These are phyloP conservation scores for Agrenia bidenticulata DNA, from an alignment of 2,888 invertebrate species.

Conservation along the genomic window DNA sequence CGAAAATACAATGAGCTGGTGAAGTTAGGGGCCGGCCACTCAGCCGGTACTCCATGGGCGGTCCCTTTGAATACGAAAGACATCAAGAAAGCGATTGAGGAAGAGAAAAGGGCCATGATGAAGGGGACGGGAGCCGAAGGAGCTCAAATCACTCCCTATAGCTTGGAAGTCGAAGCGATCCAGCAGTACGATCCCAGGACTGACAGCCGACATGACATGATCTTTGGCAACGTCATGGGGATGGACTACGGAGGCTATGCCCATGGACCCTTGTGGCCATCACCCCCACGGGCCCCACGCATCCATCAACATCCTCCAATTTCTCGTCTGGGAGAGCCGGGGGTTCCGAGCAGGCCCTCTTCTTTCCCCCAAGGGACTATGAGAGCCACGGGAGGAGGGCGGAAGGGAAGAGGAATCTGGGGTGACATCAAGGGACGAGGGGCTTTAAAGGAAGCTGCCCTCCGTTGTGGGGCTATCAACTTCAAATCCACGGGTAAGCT, in stretches of 20 bases:
- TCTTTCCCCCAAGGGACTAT: conserved; percentile 1
- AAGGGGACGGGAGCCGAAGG: too few relatives aligned
- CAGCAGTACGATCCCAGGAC: conserved; percentile 24
- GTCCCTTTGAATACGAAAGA: too few relatives aligned
- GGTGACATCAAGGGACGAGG: conserved; percentile 17
- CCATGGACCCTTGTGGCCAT: conserved; percentile 27
- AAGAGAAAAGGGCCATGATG: too few relatives aligned
- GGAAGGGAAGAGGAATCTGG: conserved; percentile 20
- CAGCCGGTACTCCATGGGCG: too few relatives aligned
- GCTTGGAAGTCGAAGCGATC: conserved; percentile 29
- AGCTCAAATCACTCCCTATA: too few relatives aligned
- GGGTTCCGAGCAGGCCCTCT: conserved; percentile 1
- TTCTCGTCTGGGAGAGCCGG: too few relatives aligned
- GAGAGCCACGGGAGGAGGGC: conserved; percentile 16
- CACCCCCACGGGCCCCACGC: too few relatives aligned
- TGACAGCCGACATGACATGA: conserved; percentile 36
- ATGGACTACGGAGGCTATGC: conserved; percentile 28
- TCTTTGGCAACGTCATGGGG: conserved; percentile 35
- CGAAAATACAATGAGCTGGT: too few relatives aligned
- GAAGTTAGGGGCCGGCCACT: too few relatives aligned
- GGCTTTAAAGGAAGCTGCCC: conserved; percentile 29
- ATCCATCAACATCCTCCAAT: too few relatives aligned
- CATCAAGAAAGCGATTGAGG: too few relatives aligned
- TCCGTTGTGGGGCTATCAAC: conserved; percentile 32
- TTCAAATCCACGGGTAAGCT: too few relatives aligned